Evolutionary conservation across 2,113 vertebrate genomes (phyloP).

Genomic region (Takifugu flavidus): DNA sequence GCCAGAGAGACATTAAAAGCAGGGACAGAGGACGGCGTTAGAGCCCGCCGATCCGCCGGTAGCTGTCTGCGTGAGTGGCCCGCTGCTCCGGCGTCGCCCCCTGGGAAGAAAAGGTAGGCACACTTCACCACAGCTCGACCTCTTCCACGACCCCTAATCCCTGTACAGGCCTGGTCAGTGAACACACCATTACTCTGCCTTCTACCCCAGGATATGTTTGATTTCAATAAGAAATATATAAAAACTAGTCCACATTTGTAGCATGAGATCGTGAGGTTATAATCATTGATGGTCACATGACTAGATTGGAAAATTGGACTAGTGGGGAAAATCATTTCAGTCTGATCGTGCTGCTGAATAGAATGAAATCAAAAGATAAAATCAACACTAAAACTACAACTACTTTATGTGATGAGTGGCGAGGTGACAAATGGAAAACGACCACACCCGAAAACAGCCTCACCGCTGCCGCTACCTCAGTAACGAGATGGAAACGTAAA

Average conservation of each 20-base stretch:
- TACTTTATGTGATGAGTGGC: background rate
- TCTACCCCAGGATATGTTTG: background rate
- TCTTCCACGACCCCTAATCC: conserved; percentile 5
- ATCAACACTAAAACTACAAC: too few relatives aligned
- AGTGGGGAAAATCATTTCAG: too few relatives aligned
- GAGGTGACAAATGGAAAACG: conserved; percentile 17
- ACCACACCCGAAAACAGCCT: conserved; percentile 22
- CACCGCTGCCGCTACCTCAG: conserved; percentile 13
- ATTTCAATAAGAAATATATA: background rate
- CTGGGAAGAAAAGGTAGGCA: conserved; percentile 88
- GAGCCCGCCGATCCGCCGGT: conserved; percentile 88
- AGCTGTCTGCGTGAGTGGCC: conserved; percentile 87
- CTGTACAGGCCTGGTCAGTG: background rate
- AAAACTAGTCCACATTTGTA: background rate
- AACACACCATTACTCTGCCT: background rate
- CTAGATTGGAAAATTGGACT: too few relatives aligned
- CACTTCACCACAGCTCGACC: conserved; percentile 81
- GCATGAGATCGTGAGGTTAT: too few relatives aligned
- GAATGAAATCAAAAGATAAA: too few relatives aligned
- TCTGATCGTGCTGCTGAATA: too few relatives aligned
- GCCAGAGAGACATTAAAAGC: conserved; percentile 2
- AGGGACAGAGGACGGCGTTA: conserved; percentile 68
- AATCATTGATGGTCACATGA: too few relatives aligned
- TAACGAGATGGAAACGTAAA: conserved; percentile 28
- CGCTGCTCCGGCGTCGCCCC: conserved; percentile 85